These are phyloP conservation scores for Etia nguti DNA, from an alignment of 2,113 vertebrate species.

Conservation along the genomic window DNA sequence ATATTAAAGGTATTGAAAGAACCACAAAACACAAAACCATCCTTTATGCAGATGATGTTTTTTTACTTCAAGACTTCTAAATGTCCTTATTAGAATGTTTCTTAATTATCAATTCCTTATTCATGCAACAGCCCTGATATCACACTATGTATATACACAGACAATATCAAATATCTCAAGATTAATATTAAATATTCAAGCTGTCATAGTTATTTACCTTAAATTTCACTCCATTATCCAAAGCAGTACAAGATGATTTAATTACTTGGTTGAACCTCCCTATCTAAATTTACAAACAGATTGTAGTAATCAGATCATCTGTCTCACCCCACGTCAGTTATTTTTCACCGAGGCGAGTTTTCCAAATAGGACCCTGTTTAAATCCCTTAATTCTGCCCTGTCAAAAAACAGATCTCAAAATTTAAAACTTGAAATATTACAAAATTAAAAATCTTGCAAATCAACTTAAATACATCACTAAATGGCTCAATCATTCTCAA, in stretches of 20 bases:
- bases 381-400: not conserved
- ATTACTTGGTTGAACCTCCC: not conserved
- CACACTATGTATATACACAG: not conserved
- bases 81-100: not conserved
- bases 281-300: not conserved
- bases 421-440: not conserved
- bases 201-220: not conserved
- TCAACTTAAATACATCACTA: not conserved
- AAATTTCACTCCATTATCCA: not conserved
- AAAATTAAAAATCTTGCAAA: not conserved
- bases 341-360: not conserved
- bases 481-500: not conserved
- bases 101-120: not conserved
- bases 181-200: not conserved
- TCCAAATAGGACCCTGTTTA: not conserved
- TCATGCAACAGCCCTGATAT: not conserved
- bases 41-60: not conserved
- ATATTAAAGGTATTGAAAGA: not conserved
- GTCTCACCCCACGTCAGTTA: not conserved
- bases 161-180: not conserved
- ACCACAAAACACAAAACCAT: not conserved
- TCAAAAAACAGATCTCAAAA: not conserved
- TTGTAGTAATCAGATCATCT: not conserved
- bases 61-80: not conserved
- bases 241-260: not conserved